phyloP scores from a whole-genome alignment of 2,113 vertebrate species.

The Tautogolabrus adspersus region DNA sequence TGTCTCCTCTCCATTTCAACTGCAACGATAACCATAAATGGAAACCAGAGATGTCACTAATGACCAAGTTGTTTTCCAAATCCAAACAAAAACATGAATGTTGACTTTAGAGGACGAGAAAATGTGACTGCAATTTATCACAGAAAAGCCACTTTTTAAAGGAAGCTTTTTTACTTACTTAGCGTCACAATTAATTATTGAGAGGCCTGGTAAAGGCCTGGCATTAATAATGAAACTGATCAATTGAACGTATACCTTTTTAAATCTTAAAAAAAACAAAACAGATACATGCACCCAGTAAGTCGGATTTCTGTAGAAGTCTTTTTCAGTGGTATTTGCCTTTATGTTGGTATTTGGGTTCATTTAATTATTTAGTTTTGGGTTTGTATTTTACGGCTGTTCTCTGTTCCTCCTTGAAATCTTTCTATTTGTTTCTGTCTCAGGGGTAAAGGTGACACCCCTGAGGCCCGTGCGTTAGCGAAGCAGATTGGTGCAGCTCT shows the following conservation, averaged over 20 bases:
- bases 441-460: slow-evolving; percentile 96
- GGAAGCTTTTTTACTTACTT: too few species aligned
- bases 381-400: background rate
- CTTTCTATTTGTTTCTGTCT: slow-evolving; percentile 2
- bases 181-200: too few species aligned
- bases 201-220: too few species aligned
- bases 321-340: slow-evolving; percentile 49
- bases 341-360: slow-evolving; percentile 20
- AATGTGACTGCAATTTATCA: background rate
- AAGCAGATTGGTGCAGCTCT: slow-evolving; percentile 95
- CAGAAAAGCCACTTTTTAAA: background rate
- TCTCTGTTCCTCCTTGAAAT: background rate
- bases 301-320: too few species aligned
- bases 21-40: slow-evolving; percentile 32
- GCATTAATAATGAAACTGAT: too few species aligned
- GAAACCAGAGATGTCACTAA: background rate
- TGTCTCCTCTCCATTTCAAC: slow-evolving; percentile 1
- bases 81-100: background rate
- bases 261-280: too few species aligned
- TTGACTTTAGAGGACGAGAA: background rate
- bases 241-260: too few species aligned
- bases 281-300: too few species aligned
- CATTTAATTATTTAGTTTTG: background rate
- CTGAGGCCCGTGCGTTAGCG: slow-evolving; percentile 93
- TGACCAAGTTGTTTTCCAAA: background rate